Evolutionary conservation across 2,888 invertebrate genomes (phyloP).

Genomic region (Tiliacea citrago): DNA sequence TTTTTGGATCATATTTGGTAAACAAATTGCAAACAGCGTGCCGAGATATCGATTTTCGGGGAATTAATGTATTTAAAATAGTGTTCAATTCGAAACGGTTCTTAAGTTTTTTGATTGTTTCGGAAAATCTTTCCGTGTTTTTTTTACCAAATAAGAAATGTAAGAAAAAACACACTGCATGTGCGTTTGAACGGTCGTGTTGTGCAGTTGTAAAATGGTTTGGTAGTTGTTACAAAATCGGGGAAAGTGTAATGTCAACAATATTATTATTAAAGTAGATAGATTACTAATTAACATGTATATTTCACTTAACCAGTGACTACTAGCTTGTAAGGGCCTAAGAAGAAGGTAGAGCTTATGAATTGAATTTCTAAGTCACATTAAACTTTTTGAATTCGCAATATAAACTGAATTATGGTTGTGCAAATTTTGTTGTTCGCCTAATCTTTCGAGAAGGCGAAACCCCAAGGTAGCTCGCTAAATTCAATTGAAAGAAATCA

Average conservation of each 20-base stretch:
- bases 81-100: too few relatives aligned
- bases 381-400: conserved; percentile 1
- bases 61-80: neutral
- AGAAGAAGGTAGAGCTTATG: neutral
- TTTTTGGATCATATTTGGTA: conserved; percentile 11
- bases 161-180: neutral
- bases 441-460: neutral
- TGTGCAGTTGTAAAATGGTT: conserved; percentile 35
- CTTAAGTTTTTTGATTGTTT: neutral
- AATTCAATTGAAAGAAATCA: neutral
- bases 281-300: conserved; percentile 36
- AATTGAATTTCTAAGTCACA: conserved; percentile 2
- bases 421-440: conserved; percentile 1
- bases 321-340: conserved; percentile 16
- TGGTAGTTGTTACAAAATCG: conserved; percentile 36
- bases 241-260: conserved; percentile 51
- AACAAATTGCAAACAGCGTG: neutral
- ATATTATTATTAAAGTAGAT: conserved; percentile 42
- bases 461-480: neutral
- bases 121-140: neutral
- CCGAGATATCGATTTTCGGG: too few relatives aligned
- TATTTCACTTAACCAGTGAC: conserved; percentile 37
- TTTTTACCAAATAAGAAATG: conserved; percentile 15
- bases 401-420: neutral
- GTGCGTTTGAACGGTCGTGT: conserved; percentile 15